These are phyloP conservation scores for Menidia menidia DNA, from an alignment of 2,797 vertebrate genomes.

Conservation along the genomic window DNA sequence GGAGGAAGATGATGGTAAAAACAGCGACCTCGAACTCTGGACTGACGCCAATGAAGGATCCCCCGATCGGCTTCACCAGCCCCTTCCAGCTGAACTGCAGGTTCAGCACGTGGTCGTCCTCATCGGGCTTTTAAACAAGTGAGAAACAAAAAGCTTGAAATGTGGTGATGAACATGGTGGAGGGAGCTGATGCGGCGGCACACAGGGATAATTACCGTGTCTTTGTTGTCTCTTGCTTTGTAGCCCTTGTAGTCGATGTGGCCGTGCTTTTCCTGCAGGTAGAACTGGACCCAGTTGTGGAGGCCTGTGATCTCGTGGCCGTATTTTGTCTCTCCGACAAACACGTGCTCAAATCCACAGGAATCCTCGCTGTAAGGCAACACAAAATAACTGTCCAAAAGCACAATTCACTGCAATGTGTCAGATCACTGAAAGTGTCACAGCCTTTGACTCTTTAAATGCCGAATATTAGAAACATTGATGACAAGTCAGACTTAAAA, in stretches of 20 bases:
- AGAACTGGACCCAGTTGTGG: slow-evolving; percentile 92
- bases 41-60: slow-evolving; percentile 86
- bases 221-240: slow-evolving; percentile 79
- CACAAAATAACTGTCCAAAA: slow-evolving; percentile 2
- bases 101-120: slow-evolving; percentile 87
- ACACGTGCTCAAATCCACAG: slow-evolving; percentile 89
- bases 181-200: neutral
- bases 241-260: slow-evolving; percentile 87
- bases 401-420: neutral
- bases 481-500: neutral
- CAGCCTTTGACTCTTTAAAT: neutral
- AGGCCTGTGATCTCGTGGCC: slow-evolving; percentile 84
- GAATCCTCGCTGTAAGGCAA: slow-evolving; percentile 81
- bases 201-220: slow-evolving; percentile 73
- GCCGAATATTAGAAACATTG: neutral
- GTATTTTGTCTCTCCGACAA: slow-evolving; percentile 85
- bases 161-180: neutral
- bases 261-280: slow-evolving; percentile 84
- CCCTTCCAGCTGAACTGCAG: slow-evolving; percentile 90
- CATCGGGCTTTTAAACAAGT: slow-evolving; percentile 77
- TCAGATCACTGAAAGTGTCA: neutral
- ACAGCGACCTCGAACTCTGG: slow-evolving; percentile 87
- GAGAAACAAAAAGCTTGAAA: neutral
- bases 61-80: slow-evolving; percentile 81
- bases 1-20: slow-evolving; percentile 86